phyloP scores from a whole-genome alignment of 2,888 invertebrate species.

The Spatulosminthurus flaviceps region DNA sequence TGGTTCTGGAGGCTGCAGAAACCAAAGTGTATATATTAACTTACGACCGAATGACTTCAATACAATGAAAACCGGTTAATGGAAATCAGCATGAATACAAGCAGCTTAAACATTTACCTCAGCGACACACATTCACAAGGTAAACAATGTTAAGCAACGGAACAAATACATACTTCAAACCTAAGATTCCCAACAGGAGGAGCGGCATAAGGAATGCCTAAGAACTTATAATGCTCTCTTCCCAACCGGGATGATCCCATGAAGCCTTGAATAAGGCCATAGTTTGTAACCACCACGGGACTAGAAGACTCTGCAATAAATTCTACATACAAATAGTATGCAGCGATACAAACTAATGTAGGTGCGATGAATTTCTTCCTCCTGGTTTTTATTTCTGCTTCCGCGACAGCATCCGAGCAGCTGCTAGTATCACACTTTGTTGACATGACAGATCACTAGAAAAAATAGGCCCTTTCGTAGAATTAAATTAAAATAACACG shows the following conservation, averaged over 20 bases:
- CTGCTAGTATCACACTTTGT: too few species aligned
- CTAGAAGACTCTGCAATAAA: neutral
- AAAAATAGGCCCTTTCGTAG: too few species aligned
- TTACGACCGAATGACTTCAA: too few species aligned
- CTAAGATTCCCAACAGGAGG: neutral
- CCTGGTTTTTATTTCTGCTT: too few species aligned
- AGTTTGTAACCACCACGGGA: neutral
- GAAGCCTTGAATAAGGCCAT: neutral
- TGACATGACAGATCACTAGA: too few species aligned
- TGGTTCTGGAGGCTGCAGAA: neutral
- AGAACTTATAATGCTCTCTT: constrained; percentile 2
- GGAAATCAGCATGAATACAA: too few species aligned
- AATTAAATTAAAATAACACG: too few species aligned
- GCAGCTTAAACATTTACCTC: too few species aligned
- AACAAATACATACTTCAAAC: neutral
- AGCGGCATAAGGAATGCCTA: constrained; percentile 4
- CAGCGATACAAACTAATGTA: neutral
- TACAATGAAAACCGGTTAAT: too few species aligned
- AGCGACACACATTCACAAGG: too few species aligned
- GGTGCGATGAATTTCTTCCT: neutral
- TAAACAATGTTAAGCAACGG: too few species aligned
- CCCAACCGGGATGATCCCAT: neutral
- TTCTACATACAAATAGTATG: neutral
- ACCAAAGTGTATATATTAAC: neutral
- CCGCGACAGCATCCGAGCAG: too few species aligned